phyloP scores from a whole-genome alignment of 2,113 vertebrate species.

The Actenoides lindsayi region DNA sequence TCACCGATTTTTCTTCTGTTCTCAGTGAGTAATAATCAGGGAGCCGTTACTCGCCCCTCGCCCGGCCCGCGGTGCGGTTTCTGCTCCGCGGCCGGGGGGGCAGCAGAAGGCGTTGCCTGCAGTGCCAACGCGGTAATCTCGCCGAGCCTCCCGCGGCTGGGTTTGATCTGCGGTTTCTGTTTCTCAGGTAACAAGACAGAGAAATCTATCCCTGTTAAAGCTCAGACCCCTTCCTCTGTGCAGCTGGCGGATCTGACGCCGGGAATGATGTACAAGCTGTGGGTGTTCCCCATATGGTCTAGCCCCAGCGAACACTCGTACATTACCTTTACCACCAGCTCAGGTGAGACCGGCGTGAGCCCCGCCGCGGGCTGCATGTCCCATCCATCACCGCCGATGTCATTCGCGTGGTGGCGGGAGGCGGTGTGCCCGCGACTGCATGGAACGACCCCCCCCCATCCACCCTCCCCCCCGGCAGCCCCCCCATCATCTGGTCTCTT shows the following conservation, averaged over 20 bases:
- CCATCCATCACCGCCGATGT: slow-evolving; percentile 6
- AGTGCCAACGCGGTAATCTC: not conserved
- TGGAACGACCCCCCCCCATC: slow-evolving; percentile 24
- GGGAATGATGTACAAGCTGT: slow-evolving; percentile 91
- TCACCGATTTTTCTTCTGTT: not conserved
- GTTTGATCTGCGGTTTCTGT: slow-evolving; percentile 82
- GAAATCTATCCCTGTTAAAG: slow-evolving; percentile 85
- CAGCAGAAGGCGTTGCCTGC: not conserved
- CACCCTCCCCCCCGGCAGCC: not conserved
- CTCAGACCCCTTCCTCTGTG: slow-evolving; percentile 81
- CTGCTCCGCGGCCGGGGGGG: not conserved
- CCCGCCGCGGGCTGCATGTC: slow-evolving; percentile 25
- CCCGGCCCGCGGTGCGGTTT: not conserved
- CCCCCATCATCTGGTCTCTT: too few relatives aligned
- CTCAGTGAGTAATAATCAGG: not conserved
- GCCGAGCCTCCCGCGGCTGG: not conserved
- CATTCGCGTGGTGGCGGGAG: slow-evolving; percentile 12
- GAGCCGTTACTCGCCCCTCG: not conserved
- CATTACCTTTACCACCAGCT: slow-evolving; percentile 93
- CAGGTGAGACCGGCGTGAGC: slow-evolving; percentile 90
- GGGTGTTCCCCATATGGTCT: slow-evolving; percentile 92
- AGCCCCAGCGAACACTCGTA: slow-evolving; percentile 86
- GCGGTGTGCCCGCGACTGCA: slow-evolving; percentile 2
- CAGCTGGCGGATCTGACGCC: slow-evolving; percentile 90
- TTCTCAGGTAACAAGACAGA: slow-evolving; percentile 90